Base-by-base conservation (phyloP, 2,888 invertebrate species). In the Caenorhabditis japonica region DNA sequence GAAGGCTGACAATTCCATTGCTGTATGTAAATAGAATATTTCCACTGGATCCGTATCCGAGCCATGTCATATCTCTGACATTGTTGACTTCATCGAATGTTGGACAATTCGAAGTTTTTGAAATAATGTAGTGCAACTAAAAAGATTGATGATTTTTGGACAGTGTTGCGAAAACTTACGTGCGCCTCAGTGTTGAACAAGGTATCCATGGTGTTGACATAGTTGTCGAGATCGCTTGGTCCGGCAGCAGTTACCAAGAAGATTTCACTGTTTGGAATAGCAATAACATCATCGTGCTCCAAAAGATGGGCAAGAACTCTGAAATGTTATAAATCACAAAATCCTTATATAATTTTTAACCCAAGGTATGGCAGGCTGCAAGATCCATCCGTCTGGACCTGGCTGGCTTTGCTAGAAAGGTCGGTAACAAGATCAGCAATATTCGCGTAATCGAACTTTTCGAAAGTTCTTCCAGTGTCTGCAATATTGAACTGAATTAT, bases 11-110 rank as follows among this genome's bases (percentile, higher is more conserved):
- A 55, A 73, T 38, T 25, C 55, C 56, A 12, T 17, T 34, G 0
- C 55, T 5, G 13, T 56, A 64, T 30, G 79, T 56, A 66, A 73
- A 68, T 8, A 66, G 59, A 27, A 69, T 73, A 34, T 81, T 80
- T 68, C 83, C 83, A 44, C 77, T 71, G 25, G 73, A 62, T 17
- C 75, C 74, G 51, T 80, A 77, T 36, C 80, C 77, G 17, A 77
- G 51, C 43, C 77, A 73, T 8, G 73, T 70, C 33, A 80, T 59
- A 25, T 74, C 62, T n/a, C 44, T 41, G 3, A 74, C 64, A 43
- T 66, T 60, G 17, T 43, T 43, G 10, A 69, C 60, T n/a, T 10
- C 47, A 8, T 76, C 60, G 33, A 64, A 60, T 13, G 52, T 53
- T 17, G 64, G 68, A 39, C 83, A 83, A 13, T 21, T 39, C 3